Evolutionary conservation across 2,888 invertebrate genomes (phyloP).

Genomic region (Scaptomyza flava): DNA sequence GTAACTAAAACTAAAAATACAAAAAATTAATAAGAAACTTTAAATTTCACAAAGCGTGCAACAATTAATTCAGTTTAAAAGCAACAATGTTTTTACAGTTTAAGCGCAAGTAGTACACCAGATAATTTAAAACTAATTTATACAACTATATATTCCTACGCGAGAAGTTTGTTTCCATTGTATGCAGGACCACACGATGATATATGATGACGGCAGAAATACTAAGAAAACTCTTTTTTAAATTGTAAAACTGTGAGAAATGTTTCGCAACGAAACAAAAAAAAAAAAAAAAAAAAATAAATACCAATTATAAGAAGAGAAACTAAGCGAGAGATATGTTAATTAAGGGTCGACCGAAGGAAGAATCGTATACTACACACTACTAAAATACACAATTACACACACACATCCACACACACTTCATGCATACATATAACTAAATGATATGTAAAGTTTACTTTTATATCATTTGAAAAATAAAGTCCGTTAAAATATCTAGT

Average conservation of each 20-base stretch:
- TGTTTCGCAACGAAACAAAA: slow-evolving; percentile 78
- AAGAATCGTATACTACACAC: slow-evolving; percentile 41
- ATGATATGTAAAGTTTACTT: slow-evolving; percentile 52
- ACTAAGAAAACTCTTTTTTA: slow-evolving; percentile 55
- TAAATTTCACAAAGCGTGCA: slow-evolving; percentile 18
- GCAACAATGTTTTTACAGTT: slow-evolving; percentile 23
- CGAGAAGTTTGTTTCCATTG: slow-evolving; percentile 50
- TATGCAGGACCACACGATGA: slow-evolving; percentile 30
- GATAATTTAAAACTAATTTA: slow-evolving; percentile 59
- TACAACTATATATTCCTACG: slow-evolving; percentile 64
- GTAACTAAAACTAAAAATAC: slow-evolving; percentile 40
- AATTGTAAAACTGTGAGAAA: slow-evolving; percentile 73
- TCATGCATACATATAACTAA: slow-evolving; percentile 36
- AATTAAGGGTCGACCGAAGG: slow-evolving; percentile 51
- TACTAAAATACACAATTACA: slow-evolving; percentile 20
- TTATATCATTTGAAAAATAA: slow-evolving; percentile 37
- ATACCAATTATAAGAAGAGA: slow-evolving; percentile 40
- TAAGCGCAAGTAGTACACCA: slow-evolving; percentile 49
- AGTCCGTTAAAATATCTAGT: slow-evolving; percentile 53
- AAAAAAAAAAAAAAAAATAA: slow-evolving; percentile 37
- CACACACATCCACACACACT: slow-evolving; percentile 20
- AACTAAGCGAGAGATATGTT: slow-evolving; percentile 33
- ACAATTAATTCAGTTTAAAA: slow-evolving; percentile 22
- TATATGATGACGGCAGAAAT: slow-evolving; percentile 16
- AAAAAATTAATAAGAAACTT: slow-evolving; percentile 19